Base-by-base conservation (phyloP, 2,888 invertebrate genomes). In the Pammene fasciana region DNA sequence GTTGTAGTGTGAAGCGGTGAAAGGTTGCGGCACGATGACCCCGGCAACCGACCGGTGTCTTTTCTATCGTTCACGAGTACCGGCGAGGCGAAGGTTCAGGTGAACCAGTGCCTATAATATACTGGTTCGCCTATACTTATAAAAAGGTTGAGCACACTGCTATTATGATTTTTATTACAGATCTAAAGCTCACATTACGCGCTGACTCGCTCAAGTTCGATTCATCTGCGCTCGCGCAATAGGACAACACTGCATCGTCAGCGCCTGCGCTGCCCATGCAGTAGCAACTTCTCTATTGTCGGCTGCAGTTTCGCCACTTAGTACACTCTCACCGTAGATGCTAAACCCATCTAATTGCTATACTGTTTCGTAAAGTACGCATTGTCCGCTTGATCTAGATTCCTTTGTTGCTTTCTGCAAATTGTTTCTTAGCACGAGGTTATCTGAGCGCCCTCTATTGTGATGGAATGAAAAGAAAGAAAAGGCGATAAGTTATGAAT, bases 361-460 rank as follows among this genome's bases (percentile, higher is more conserved):
- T 83, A 84, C 77, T 83, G 86, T 88, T 89, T 89, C 86, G 87
- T 87, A 88, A 90, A 86, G 79, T 86, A 80, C 77, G 79, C 86
- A 89, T 90, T 90, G 91, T 89, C 85, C 86, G 86, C 80, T 76
- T 85, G 86, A 90, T 90, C 90, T 89, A 90, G 90, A 91, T 90
- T 83, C 81, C 84, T 82, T 85, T 83, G 83, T 84, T 82, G 78
- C 75, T 78, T 50, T 68, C 54, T 76, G 80, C 78, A 79, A 75
- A 78, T 78, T 81, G 82, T 82, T 82, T 82, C 79, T 75, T 79
- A 75, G 78, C 76, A 74, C 62, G 76, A 57, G 78, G 79, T 81
- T 84, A 86, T 85, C 83, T 79, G 74, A 67, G 71, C 75, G 77
- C 80, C 81, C 79, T 78, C 81, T 76, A 79, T 85, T 84, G 83